Conservation (phyloP, 2,797 vertebrate genomes). For the Sparus aurata region DNA sequence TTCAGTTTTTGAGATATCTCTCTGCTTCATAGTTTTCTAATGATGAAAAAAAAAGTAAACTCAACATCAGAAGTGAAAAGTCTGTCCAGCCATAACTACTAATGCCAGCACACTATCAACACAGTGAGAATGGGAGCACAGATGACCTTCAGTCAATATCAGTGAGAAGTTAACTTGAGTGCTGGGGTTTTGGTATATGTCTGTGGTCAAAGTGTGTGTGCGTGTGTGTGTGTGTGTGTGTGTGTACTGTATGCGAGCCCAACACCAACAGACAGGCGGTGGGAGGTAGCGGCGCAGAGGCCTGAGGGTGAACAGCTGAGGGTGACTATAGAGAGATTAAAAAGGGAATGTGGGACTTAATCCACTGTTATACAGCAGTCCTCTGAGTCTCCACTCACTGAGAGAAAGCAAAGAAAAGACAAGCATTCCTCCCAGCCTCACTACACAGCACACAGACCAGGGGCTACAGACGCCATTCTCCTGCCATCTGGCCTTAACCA, state of each 20-base stretch:
- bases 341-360: constrained; percentile 82
- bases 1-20: no score
- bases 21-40: no score
- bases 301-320: constrained; percentile 75
- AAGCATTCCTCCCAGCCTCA: constrained; percentile 69
- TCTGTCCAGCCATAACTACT: background rate
- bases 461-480: constrained; percentile 64
- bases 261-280: constrained; percentile 63
- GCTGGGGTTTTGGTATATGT: background rate
- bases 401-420: constrained; percentile 70
- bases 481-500: constrained; percentile 76
- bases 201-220: background rate
- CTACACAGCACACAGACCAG: constrained; percentile 45
- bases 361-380: constrained; percentile 72
- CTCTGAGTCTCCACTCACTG: constrained; percentile 66
- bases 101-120: background rate
- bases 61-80: background rate
- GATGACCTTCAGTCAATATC: constrained; percentile 19
- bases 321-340: constrained; percentile 79
- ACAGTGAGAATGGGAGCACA: background rate
- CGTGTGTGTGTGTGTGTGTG: constrained; percentile 21
- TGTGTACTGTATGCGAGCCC: constrained; percentile 33
- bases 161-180: constrained; percentile 18
- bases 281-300: constrained; percentile 52
- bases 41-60: background rate